Percentiles rank a stretch among this genome's conserved stretches.
phyloP scores from a whole-genome alignment of 2,888 invertebrate species.

The Hipparchia sbordonii region DNA sequence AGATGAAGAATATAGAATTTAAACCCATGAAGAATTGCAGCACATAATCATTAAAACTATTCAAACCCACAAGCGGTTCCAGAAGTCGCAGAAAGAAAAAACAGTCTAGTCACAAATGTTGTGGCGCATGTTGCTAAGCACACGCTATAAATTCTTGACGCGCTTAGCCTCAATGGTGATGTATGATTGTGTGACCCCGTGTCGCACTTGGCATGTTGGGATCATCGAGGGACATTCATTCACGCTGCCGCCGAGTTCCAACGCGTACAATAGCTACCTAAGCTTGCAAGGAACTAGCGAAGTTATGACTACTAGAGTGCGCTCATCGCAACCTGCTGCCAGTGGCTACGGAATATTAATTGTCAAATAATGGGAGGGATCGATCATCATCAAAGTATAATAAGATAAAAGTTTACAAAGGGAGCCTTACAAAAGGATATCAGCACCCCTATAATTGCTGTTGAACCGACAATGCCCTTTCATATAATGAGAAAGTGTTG shows the following conservation, averaged over 20 bases:
- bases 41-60: no score
- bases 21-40: no score
- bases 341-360: no score
- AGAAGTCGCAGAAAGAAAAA: no score
- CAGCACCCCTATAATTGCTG: no score
- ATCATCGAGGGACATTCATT: not conserved
- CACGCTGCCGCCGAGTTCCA: not conserved
- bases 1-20: no score
- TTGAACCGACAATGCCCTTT: not conserved
- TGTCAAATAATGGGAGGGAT: no score
- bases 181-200: not conserved
- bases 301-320: not conserved
- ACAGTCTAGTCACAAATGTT: no score
- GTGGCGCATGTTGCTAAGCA: not conserved
- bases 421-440: no score
- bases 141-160: not conserved
- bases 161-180: not conserved
- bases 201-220: not conserved
- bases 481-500: not conserved
- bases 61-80: no score
- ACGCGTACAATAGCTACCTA: not conserved
- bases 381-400: no score
- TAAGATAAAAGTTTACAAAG: no score
- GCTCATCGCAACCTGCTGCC: not conserved
- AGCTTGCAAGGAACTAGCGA: not conserved